Evolutionary conservation across 2,113 vertebrate genomes (phyloP).

Genomic region (Marmota monax): DNA sequence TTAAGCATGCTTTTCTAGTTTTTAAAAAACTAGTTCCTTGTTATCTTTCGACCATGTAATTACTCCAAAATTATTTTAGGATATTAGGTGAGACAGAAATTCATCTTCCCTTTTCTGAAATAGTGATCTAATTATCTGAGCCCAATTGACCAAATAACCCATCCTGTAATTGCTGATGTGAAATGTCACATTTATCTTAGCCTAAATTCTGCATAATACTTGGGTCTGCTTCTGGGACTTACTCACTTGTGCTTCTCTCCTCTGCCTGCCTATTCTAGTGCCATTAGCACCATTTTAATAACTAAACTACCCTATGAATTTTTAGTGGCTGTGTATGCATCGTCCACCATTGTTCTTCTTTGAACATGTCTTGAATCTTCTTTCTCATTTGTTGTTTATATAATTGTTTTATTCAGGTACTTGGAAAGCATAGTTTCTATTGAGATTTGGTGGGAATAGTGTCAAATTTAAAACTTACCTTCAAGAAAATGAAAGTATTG

Average conservation of each 20-base stretch:
- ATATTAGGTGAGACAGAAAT: not conserved
- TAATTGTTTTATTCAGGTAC: not conserved
- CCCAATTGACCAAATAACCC: not conserved
- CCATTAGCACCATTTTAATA: not conserved
- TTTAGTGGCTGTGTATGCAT: not conserved
- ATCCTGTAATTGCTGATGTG: not conserved
- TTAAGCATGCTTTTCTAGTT: not conserved
- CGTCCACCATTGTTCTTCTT: not conserved
- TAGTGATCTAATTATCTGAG: not conserved
- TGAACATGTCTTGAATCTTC: conserved; percentile 4
- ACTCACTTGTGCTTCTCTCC: not conserved
- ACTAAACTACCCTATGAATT: not conserved
- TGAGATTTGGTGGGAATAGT: not conserved
- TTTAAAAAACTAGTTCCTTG: not conserved
- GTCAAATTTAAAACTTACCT: not conserved
- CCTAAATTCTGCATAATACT: not conserved
- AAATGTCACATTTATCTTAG: conserved; percentile 28
- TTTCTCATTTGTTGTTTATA: not conserved
- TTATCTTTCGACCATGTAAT: not conserved
- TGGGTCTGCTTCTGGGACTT: not conserved
- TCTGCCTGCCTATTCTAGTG: not conserved
- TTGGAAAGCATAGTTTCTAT: not conserved
- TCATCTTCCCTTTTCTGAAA: not conserved
- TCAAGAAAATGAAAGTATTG: not conserved
- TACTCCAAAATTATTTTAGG: not conserved